Evolutionary conservation across 2,797 vertebrate genomes (phyloP).

Genomic region (Diplodus sargus): DNA sequence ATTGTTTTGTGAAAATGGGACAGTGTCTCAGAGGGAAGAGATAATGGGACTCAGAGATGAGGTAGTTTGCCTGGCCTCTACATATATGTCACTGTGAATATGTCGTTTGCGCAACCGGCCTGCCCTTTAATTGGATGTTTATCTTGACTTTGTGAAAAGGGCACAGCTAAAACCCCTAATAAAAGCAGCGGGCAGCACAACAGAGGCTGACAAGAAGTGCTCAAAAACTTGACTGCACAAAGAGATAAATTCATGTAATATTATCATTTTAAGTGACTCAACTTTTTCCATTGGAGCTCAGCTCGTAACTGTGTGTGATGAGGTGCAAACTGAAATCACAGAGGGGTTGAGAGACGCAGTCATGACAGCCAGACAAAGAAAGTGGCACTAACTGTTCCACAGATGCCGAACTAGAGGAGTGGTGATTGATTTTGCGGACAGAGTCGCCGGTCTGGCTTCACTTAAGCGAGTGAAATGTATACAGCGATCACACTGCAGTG

Average conservation of each 20-base stretch:
- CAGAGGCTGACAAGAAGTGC: conserved; percentile 3
- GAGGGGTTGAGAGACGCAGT: conserved; percentile 6
- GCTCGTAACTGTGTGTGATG: conserved; percentile 32
- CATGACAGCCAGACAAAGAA: conserved; percentile 46
- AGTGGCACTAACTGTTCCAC: conserved; percentile 19
- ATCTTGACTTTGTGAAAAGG: conserved; percentile 42
- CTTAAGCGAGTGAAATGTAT: conserved; percentile 43
- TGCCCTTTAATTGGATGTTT: conserved; percentile 54
- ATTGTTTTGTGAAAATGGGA: conserved; percentile 52
- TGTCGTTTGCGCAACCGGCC: conserved; percentile 40
- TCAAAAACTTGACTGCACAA: neutral
- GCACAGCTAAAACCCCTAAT: conserved; percentile 25
- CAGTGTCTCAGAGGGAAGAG: conserved; percentile 44
- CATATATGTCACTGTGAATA: conserved; percentile 36
- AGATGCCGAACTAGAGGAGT: conserved; percentile 45
- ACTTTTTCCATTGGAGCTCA: conserved; percentile 7
- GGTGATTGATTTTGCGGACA: conserved; percentile 58
- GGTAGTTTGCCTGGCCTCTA: conserved; percentile 38
- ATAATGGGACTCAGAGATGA: conserved; percentile 61
- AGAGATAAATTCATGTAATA: conserved; percentile 15
- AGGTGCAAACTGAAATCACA: conserved; percentile 58
- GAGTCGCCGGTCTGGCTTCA: conserved; percentile 55
- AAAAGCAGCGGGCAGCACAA: conserved; percentile 33
- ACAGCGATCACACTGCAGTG: conserved; percentile 35
- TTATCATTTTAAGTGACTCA: conserved; percentile 10